Percentiles rank a stretch among this genome's conserved stretches.
phyloP scores from a whole-genome alignment of 2,888 invertebrate species.

The Drosophila subsilvestris region DNA sequence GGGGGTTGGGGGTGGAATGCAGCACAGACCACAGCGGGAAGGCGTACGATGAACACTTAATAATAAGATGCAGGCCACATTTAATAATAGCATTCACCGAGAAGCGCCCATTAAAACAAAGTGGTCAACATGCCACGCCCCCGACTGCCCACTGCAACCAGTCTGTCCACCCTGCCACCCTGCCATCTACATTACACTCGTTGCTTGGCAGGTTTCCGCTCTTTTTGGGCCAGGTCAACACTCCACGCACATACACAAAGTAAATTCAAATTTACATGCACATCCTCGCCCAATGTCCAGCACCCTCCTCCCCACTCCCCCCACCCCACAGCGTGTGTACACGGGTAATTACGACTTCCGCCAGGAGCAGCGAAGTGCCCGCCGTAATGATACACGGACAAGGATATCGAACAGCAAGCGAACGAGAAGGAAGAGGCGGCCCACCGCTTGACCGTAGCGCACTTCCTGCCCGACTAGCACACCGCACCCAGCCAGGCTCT shows the following conservation, averaged over 20 bases:
- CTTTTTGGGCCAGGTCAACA: not conserved
- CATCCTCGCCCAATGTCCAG: conserved; percentile 26
- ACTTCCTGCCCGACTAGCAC: conserved; percentile 26
- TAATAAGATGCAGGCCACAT: conserved; percentile 74
- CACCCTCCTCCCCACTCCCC: conserved; percentile 12
- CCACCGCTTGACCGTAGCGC: conserved; percentile 12
- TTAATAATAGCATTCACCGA: conserved; percentile 63
- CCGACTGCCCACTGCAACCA: no score
- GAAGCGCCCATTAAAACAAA: conserved; percentile 70
- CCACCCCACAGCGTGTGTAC: conserved; percentile 24
- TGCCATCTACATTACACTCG: not conserved
- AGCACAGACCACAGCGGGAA: not conserved
- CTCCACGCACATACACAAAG: not conserved
- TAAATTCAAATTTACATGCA: conserved; percentile 48
- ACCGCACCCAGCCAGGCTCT: not conserved
- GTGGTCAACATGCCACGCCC: conserved; percentile 69
- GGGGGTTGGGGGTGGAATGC: no score
- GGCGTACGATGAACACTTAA: conserved; percentile 50
- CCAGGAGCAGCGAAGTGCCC: conserved; percentile 60
- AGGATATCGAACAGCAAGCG: conserved; percentile 37
- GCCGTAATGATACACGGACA: conserved; percentile 44
- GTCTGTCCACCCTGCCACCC: no score
- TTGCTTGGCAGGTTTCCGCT: not conserved
- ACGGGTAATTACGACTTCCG: conserved; percentile 83
- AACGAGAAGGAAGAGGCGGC: not conserved